Conservation (phyloP, 2,888 invertebrate genomes). For the Dasysyrphus tricinctus region DNA sequence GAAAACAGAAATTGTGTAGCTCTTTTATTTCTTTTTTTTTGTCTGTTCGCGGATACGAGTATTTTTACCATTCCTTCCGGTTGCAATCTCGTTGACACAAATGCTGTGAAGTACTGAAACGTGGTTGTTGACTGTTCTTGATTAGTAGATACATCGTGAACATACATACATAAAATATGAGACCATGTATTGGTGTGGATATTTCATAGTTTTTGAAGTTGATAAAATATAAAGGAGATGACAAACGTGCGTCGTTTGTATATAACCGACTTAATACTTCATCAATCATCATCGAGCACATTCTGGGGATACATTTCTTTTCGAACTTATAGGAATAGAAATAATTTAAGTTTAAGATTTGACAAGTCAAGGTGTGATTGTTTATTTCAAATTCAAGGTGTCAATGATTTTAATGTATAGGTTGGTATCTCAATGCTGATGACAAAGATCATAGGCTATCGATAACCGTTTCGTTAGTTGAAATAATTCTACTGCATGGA, state of each 20-base stretch:
- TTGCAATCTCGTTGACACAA: slow-evolving; percentile 10
- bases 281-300: background rate
- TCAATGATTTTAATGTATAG: no score
- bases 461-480: no score
- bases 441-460: no score
- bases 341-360: no score
- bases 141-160: background rate
- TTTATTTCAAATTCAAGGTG: no score
- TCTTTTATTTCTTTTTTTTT: slow-evolving; percentile 9
- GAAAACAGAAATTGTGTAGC: background rate
- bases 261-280: background rate
- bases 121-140: background rate
- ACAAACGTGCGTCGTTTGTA: background rate
- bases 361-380: no score
- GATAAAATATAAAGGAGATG: background rate
- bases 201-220: background rate
- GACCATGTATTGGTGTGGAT: background rate
- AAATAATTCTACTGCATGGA: no score
- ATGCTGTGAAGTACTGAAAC: background rate
- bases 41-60: background rate
- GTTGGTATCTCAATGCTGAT: no score
- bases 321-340: no score
- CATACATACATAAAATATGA: background rate
- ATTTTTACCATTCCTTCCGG: background rate
- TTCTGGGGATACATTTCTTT: no score